Base-by-base conservation (phyloP, 2,113 vertebrate genomes). In the Oplegnathus fasciatus region DNA sequence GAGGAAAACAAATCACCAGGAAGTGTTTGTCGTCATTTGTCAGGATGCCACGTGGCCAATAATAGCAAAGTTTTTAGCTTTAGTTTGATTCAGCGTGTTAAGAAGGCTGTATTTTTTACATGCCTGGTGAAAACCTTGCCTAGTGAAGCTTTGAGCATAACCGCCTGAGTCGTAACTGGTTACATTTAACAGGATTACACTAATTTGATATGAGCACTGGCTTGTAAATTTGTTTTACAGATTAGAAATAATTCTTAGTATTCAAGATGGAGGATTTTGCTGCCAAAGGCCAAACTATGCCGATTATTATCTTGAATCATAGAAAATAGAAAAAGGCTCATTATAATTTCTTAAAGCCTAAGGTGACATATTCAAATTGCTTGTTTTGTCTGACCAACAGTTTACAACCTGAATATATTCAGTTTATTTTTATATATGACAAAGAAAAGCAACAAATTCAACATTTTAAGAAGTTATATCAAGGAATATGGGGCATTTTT, bases 161-260 rank as follows among this genome's bases (percentile, higher is more conserved):
- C 28, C 1, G 57, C 48, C 20, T 15, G 30, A 52, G 50, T 71
- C 58, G 24, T 67, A 60, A 69, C 54, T 24, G 64, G 22, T 46
- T 62, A 17, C 46, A 48, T 30, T 68, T 46, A 75, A 82, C 57
- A 65, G 69, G 74, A 82, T 81, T 81, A 70, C 50, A 71, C 57
- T 28, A 22, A 84, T 57, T 84, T 64, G 75, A 86, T 78, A 30
- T 67, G 66, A 79, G 24, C 28, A 17, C 11, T 71, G 52, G 22
- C 71, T 34, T 57, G 10, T 71, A 66, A 67, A 13, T n/a, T 20
- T 61, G 46, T 62, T 68, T 74, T 48, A 55, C 34, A 30, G 48
- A 55, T 70, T 30, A 8, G 9, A 71, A 61, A 55, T 48, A 11
- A 7, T 42, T 42, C 54, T 82, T 37, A 20, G 26, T 67, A 42